phyloP scores from a whole-genome alignment of 2,113 vertebrate species.

The Centropus bengalensis region DNA sequence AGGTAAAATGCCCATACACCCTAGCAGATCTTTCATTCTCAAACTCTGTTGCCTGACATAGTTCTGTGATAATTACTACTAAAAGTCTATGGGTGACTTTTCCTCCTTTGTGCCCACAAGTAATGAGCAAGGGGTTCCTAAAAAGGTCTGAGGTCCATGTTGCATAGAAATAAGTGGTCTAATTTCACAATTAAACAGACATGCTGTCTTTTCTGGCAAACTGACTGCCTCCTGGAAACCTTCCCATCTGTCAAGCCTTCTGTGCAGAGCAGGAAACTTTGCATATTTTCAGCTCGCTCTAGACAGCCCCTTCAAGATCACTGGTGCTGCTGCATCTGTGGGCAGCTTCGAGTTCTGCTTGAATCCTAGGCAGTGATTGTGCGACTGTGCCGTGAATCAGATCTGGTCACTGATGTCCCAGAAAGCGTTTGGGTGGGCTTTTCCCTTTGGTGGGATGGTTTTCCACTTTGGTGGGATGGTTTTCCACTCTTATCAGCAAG shows the following conservation, averaged over 20 bases:
- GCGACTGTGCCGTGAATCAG: conserved; percentile 10
- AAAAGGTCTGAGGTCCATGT: not conserved
- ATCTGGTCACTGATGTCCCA: not conserved
- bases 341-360: conserved; percentile 2
- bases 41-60: not conserved
- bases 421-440: not conserved
- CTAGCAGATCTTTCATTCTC: not conserved
- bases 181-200: not conserved
- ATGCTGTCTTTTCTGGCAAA: not conserved
- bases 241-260: conserved; percentile 36
- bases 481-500: conserved; percentile 13
- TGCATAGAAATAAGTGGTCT: not conserved
- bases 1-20: not conserved
- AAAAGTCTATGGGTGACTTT: not conserved
- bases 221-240: not conserved
- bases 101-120: not conserved
- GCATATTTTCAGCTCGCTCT: not conserved
- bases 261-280: conserved; percentile 32
- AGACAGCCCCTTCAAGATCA: conserved; percentile 2
- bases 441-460: not conserved
- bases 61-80: not conserved
- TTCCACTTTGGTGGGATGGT: not conserved
- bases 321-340: not conserved
- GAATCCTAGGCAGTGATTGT: not conserved
- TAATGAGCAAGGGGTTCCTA: not conserved